Conservation (phyloP, 2,797 vertebrate genomes). For the Chaenodraco wilsoni region DNA sequence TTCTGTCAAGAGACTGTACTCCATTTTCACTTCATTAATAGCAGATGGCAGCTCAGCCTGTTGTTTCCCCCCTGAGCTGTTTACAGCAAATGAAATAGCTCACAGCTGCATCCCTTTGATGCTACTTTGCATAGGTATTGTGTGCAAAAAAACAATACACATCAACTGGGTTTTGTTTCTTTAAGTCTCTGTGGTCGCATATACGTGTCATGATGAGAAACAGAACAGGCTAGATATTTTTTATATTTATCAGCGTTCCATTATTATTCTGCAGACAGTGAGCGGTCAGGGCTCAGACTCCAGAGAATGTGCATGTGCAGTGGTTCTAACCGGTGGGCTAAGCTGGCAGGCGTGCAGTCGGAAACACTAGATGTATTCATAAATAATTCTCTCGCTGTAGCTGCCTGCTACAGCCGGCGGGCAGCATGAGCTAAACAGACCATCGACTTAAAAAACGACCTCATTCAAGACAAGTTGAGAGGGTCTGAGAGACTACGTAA, state of each 20-base stretch:
- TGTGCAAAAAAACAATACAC: background rate
- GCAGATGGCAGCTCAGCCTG: slow-evolving; percentile 27
- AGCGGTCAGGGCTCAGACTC: slow-evolving; percentile 36
- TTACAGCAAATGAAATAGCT: slow-evolving; percentile 28
- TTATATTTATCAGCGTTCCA: background rate
- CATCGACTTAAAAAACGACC: slow-evolving; percentile 41
- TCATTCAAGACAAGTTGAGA: slow-evolving; percentile 35
- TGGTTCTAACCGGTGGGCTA: slow-evolving; percentile 23
- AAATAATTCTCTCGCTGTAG: slow-evolving; percentile 65
- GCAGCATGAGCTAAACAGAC: slow-evolving; percentile 47
- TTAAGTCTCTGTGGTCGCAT: slow-evolving; percentile 9
- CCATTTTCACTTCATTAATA: slow-evolving; percentile 23
- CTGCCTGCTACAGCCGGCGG: slow-evolving; percentile 47
- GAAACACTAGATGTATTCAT: slow-evolving; percentile 63
- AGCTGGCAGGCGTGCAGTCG: slow-evolving; percentile 35
- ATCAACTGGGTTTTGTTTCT: background rate
- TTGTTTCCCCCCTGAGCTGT: slow-evolving; percentile 20
- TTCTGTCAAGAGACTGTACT: slow-evolving; percentile 21
- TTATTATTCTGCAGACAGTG: slow-evolving; percentile 26
- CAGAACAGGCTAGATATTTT: background rate
- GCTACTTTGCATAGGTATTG: too few relatives aligned
- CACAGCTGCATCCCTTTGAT: slow-evolving; percentile 25
- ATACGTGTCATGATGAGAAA: slow-evolving; percentile 14
- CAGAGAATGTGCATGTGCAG: slow-evolving; percentile 36
- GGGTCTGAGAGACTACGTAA: background rate